Evolutionary conservation across 2,888 invertebrate genomes (phyloP).

Genomic region (Macrophya annulata): DNA sequence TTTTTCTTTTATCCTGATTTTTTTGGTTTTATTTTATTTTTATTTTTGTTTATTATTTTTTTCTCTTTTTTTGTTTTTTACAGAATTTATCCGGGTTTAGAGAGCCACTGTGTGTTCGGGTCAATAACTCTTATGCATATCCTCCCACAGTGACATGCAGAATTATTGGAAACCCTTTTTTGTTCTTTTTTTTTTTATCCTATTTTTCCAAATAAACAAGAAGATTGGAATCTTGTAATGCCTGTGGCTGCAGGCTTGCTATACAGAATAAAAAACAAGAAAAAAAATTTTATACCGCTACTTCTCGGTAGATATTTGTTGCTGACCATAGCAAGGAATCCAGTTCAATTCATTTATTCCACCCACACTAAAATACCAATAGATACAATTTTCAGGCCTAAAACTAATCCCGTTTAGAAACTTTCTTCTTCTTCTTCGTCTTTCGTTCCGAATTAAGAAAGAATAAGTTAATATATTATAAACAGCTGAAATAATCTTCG

Average conservation of each 20-base stretch:
- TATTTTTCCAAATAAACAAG: neutral
- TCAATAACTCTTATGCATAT: conserved; percentile 20
- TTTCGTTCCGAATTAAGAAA: neutral
- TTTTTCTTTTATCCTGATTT: neutral
- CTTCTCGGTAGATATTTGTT: conserved; percentile 6
- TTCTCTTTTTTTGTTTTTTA: neutral
- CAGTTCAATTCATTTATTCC: conserved; percentile 8
- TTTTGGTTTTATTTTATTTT: neutral
- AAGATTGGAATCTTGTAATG: conserved; percentile 32
- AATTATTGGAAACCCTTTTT: conserved; percentile 10
- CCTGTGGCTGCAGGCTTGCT: neutral
- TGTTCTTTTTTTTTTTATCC: neutral
- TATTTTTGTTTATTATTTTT: neutral
- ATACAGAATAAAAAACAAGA: neutral
- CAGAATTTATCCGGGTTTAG: neutral
- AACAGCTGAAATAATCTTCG: no score
- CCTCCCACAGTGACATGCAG: conserved; percentile 2
- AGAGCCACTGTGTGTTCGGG: neutral
- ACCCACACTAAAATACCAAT: neutral
- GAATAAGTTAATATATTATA: neutral
- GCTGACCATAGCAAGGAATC: conserved; percentile 3
- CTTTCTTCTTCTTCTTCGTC: neutral
- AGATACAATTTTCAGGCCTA: neutral
- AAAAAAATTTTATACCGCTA: neutral
- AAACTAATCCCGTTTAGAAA: neutral